Base-by-base conservation (phyloP, 1,140 invertebrate genomes). In the Orius laevigatus region DNA sequence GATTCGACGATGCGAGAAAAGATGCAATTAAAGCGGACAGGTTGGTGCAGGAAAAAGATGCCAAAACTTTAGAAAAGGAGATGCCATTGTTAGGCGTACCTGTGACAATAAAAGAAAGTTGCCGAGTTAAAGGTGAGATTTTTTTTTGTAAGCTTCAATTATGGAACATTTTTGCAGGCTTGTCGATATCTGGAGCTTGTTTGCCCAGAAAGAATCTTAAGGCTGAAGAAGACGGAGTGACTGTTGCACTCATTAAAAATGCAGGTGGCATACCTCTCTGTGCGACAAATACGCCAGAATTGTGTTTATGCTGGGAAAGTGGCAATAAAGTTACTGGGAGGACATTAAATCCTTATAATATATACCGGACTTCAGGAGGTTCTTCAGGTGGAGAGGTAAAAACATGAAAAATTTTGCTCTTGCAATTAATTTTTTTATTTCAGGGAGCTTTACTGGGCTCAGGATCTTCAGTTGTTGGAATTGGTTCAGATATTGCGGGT, bases 311-410 rank as follows among this genome's bases (percentile, higher is more conserved):
- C 63, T 89, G 81, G 76, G 90, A 96, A 63, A 86, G 81, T 0
- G 79, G 73, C 51, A 96, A 96, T 66, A 80, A 79, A 46, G 72
- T 92, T 0, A 84, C 81, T 46, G 93, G 93, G 1, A 67, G 75
- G 14, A 90, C 91, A 0, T 76, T 72, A 54, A 97, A 96, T 66
- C 89, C 92, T 0, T 92, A 93, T 59, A 79, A 94, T 61, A 69
- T 72, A 35, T 74, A 73, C 25, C 67, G 78, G 52, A 84, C 77
- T 1, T 62, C 70, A 15, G 84, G 83, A 1, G 85, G 85, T 11
- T 84, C 80, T 4, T 82, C 79, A 19, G 81, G 81, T 14, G 79
- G 81, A 15, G 81, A 83, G 63, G 76, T 75, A 61, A 58, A 11
- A 16, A 12, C n/a, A 16, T 34, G 8, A 9, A 8, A 34, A 38